A percentile compares a stretch with the other conserved stretches of the same genome.
phyloP scores from a whole-genome alignment of 2,888 invertebrate species.

The Noctuana brunneofusca region DNA sequence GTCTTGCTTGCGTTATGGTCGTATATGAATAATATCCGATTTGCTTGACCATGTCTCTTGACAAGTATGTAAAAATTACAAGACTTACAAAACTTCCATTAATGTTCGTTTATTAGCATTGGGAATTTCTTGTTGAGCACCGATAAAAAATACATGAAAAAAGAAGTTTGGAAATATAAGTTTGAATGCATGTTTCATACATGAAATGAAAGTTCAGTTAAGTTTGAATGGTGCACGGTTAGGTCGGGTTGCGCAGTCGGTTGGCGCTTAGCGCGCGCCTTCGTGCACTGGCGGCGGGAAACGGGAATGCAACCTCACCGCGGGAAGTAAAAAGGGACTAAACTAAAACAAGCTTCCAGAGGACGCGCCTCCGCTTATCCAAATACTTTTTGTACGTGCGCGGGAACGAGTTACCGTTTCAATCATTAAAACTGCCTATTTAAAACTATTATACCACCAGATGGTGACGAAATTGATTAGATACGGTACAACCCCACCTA shows the following conservation, averaged over 20 bases:
- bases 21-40: constrained; percentile 16
- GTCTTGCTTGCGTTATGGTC: constrained; percentile 43
- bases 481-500: too few species aligned
- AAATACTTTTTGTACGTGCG: constrained; percentile 49
- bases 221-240: constrained; percentile 25
- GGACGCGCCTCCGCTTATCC: constrained; percentile 68
- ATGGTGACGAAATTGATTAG: constrained; percentile 20
- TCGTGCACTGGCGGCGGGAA: constrained; percentile 44
- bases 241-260: constrained; percentile 31
- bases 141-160: background rate
- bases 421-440: constrained; percentile 12
- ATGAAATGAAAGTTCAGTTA: constrained; percentile 25
- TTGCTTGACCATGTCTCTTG: constrained; percentile 25
- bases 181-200: constrained; percentile 22
- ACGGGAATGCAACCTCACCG: constrained; percentile 71
- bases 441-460: too few species aligned
- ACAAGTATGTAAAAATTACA: constrained; percentile 12
- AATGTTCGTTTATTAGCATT: background rate
- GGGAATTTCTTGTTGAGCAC: background rate
- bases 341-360: constrained; percentile 60
- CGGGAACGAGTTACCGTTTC: constrained; percentile 26
- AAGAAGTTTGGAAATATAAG: background rate
- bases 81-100: constrained; percentile 1
- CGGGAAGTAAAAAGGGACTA: constrained; percentile 71
- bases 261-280: constrained; percentile 44